Conservation (phyloP, 2,888 invertebrate genomes). For the Acanthosepion pharaonis region DNA sequence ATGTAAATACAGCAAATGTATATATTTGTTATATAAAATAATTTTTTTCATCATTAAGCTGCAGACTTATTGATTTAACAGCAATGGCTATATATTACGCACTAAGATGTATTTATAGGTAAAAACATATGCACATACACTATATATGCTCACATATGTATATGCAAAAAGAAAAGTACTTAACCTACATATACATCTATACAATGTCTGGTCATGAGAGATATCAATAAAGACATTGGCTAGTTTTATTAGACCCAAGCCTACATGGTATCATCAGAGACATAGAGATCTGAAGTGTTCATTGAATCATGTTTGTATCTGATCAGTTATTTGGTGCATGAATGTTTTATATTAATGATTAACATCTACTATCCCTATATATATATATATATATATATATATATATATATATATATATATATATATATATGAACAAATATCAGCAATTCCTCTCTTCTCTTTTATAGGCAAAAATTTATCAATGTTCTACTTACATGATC, state of each 20-base stretch:
- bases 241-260: neutral
- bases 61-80: no score
- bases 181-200: neutral
- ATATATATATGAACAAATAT: neutral
- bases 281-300: neutral
- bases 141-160: neutral
- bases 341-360: neutral
- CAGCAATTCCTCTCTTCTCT: neutral
- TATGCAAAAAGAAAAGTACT: neutral
- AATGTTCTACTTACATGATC: neutral
- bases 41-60: no score
- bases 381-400: conserved; percentile 13
- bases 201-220: neutral
- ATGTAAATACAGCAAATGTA: no score
- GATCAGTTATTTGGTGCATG: neutral
- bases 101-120: no score
- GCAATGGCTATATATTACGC: no score
- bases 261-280: neutral
- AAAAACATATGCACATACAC: no score
- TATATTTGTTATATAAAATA: no score
- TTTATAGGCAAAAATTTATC: neutral
- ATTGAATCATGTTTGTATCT: neutral
- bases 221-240: neutral
- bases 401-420: conserved; percentile 33
- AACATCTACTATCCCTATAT: neutral